These are phyloP conservation scores for Phrixothrix hirtus DNA, from an alignment of 2,888 invertebrate genomes.

Conservation along the genomic window DNA sequence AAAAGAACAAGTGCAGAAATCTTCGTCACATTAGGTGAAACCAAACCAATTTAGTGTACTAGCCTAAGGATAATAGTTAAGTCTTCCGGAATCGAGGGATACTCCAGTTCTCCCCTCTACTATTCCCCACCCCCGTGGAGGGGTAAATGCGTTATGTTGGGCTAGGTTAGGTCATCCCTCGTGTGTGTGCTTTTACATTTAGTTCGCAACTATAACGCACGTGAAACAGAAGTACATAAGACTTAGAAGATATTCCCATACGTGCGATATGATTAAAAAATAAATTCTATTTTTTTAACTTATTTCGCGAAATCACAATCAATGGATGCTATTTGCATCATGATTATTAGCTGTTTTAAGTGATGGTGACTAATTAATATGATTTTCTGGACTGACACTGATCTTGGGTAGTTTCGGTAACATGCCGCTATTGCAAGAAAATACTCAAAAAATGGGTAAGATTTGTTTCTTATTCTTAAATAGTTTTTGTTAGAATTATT, in stretches of 20 bases:
- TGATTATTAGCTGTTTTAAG: constrained; percentile 11
- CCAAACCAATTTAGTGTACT: constrained; percentile 2
- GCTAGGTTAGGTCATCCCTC: constrained; percentile 55
- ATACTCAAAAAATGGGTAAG: constrained; percentile 53
- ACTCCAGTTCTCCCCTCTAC: constrained; percentile 52
- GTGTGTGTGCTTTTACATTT: constrained; percentile 51
- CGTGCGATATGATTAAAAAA: constrained; percentile 16
- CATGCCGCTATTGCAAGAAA: constrained; percentile 55
- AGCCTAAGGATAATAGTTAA: constrained; percentile 7
- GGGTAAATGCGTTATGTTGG: constrained; percentile 52
- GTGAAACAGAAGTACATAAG: constrained; percentile 32
- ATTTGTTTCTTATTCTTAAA: too few species aligned
- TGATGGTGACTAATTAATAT: constrained; percentile 24
- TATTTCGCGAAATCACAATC: background rate
- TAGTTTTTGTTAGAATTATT: too few species aligned
- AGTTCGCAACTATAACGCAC: constrained; percentile 41
- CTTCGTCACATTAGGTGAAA: constrained; percentile 3
- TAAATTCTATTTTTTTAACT: constrained; percentile 1
- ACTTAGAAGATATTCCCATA: constrained; percentile 4
- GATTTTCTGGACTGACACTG: constrained; percentile 21
- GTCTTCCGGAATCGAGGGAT: constrained; percentile 39
- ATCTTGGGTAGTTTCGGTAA: constrained; percentile 15
- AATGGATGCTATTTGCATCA: constrained; percentile 1
- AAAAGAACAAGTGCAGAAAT: constrained; percentile 7
- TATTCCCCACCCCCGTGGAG: constrained; percentile 45